Conservation (phyloP, 2,888 invertebrate species). For the Agrochola lota region DNA sequence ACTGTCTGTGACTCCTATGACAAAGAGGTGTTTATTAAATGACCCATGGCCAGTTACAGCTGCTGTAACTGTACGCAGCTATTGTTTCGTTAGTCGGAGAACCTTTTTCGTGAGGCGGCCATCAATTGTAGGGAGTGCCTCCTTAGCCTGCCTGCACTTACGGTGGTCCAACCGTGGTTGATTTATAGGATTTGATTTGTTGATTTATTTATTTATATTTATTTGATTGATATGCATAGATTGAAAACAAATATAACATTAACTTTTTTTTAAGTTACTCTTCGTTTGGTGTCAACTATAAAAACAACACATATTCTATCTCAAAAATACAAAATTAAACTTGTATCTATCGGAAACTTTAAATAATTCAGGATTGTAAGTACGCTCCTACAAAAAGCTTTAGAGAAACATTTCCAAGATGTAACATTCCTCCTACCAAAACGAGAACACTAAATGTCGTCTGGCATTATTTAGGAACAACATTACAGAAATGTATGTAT, state of each 20-base stretch:
- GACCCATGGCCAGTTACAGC: no score
- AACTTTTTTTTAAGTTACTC: neutral
- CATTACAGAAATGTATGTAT: conserved; percentile 30
- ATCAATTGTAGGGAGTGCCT: no score
- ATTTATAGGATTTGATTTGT: no score
- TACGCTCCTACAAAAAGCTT: conserved; percentile 7
- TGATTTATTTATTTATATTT: no score
- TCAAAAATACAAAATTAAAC: neutral
- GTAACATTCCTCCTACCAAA: neutral
- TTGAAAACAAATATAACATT: neutral
- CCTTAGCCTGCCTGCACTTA: no score
- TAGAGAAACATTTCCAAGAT: conserved; percentile 7
- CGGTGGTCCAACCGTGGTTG: no score
- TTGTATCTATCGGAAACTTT: neutral
- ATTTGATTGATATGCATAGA: no score
- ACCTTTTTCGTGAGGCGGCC: no score
- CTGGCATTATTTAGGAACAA: conserved; percentile 17
- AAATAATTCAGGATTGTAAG: neutral
- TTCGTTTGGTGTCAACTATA: neutral
- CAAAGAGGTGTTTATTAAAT: no score
- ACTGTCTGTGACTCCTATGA: no score
- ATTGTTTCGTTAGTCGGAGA: no score
- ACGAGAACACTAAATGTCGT: conserved; percentile 27
- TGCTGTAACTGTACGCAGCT: no score
- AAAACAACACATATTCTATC: neutral